These are phyloP conservation scores for Leucosticte australis DNA, from an alignment of 2,113 vertebrate species.

Conservation along the genomic window DNA sequence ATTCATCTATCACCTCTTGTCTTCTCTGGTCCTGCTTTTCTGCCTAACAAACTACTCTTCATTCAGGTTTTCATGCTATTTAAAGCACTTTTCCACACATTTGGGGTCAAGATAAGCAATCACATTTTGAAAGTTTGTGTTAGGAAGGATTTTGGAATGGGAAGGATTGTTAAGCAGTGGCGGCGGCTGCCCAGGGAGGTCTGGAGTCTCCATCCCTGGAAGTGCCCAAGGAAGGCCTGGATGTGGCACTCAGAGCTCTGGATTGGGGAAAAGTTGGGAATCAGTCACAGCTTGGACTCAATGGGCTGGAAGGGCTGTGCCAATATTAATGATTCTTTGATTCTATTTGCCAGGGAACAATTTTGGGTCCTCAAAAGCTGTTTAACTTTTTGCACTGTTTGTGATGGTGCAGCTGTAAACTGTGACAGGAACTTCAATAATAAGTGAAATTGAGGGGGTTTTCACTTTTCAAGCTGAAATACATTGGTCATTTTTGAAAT, in stretches of 20 bases:
- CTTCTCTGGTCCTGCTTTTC: neutral
- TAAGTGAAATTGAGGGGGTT: rapidly evolving
- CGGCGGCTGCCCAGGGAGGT: neutral
- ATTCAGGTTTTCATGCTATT: neutral
- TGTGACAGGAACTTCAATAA: neutral
- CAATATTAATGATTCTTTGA: neutral
- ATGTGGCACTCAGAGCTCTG: neutral
- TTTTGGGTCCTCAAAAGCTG: neutral
- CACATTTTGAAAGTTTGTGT: neutral
- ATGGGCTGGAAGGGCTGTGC: neutral
- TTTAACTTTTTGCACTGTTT: neutral
- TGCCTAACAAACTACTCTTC: neutral
- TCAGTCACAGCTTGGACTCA: rapidly evolving
- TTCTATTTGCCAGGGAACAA: neutral
- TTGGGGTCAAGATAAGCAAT: neutral
- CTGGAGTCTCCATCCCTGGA: neutral
- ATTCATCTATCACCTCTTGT: neutral
- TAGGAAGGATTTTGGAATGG: neutral
- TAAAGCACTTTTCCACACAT: neutral
- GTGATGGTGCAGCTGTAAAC: neutral
- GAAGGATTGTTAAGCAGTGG: rapidly evolving
- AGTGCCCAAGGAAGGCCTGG: neutral
- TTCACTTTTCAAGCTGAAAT: neutral
- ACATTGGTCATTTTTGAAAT: neutral
- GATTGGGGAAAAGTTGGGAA: neutral